Evolutionary conservation across 2,797 vertebrate species (phyloP), one percentile per base, ranked within the genome.

Genomic region (Lophius americanus): DNA sequence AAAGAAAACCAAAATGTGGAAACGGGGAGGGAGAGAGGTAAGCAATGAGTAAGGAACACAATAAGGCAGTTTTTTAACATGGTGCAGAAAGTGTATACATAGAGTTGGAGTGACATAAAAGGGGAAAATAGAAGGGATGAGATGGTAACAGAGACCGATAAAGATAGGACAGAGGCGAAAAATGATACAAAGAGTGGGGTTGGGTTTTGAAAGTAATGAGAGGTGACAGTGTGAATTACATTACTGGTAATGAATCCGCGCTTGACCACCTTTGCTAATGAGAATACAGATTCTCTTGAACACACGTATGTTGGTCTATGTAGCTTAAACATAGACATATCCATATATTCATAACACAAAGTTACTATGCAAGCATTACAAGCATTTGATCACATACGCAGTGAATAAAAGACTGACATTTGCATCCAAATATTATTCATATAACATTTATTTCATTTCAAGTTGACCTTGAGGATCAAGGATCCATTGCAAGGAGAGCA

Each of bases 191-290:
- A 43, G 58, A 68, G 60, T 47, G 44, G 57, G 52, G 60, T 14
- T 59, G 57, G 57, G 57, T 64, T 65, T 51, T 79, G 80, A 82
- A 82, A 51, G 64, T 87, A 90, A 91, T 88, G 79, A 83, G 78
- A 90, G 82, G 81, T 75, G 90, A 90, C 90, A 88, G 60, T 83
- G 81, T 82, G 88, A 89, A 90, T 90, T 84, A 82, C 68, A 88
- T 91, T 87, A 86, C 63, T 67, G 85, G 78, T 91, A 91, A 92
- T 91, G 87, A 92, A 86, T 90, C 63, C 84, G 89, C 70, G 78
- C 85, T 86, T 91, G 88, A 89, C 79, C 84, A 86, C 88, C 64
- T 87, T 63, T 70, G 75, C 83, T 87, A 84, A 88, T 52, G 51
- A 84, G 72, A 84, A 79, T 75, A 69, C 73, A 73, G 73, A 78